Base-by-base conservation (phyloP, 1,140 invertebrate genomes). In the Holotrichia oblita region DNA sequence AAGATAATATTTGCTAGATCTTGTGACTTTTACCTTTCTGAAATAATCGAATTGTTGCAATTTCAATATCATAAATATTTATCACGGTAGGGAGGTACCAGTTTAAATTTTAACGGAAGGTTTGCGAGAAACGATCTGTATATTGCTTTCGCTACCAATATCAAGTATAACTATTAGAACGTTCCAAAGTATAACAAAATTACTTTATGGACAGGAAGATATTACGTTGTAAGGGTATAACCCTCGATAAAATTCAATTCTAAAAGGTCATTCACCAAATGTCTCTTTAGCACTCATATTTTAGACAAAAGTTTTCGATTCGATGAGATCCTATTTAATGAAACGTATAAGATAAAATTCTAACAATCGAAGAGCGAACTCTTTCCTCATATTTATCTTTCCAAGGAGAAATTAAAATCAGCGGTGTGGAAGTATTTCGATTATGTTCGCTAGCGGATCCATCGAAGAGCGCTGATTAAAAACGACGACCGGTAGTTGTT, bases 261-360 rank as follows among this genome's bases (percentile, higher is more conserved):
- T 22, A 22, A 69, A 34, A 69, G 61, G 48, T 55, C 48, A 55
- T 55, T 55, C 17, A 55, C 10, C 61, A 34, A 69, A 69, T 20
- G 22, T 69, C 20, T 69, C 20, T 24, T 61, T 61, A 7, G n/a
- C n/a, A 17, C 61, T 69, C 61, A 69, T 69, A 69, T 69, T 69
- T 69, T 27, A 27, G 22, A 27, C 20, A 69, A 69, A 69, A 69
- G 27, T 69, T 34, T 4, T 24, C 22, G 22, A 69, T 22, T 22
- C 61, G 61, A 69, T 27, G 61, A 69, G 12, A 27, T 27, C 27
- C 61, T 14, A 69, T 17, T 69, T 69, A 69, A 69, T 34, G 61
- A 69, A 69, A 69, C 61, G 61, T 69, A 69, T 69, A 69, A 69
- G 61, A 69, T 69, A 69, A 69, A 69, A 22, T 69, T 12, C 20